phyloP scores from a whole-genome alignment of 2,888 invertebrate genomes.

The Flabesymbios commensalis region DNA sequence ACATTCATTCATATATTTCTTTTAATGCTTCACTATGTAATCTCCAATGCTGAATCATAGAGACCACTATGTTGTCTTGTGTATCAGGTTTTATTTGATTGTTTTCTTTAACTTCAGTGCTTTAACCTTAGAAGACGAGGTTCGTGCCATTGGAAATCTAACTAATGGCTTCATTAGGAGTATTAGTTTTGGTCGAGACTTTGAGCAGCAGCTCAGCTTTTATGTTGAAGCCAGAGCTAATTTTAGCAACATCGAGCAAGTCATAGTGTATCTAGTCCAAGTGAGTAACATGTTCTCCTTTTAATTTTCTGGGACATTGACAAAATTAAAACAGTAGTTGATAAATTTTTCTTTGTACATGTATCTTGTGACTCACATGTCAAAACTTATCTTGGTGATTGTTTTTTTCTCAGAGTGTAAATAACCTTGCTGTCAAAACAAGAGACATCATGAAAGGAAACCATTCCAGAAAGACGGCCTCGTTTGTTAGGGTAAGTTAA shows the following conservation, averaged over 20 bases:
- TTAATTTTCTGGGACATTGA: too few species aligned
- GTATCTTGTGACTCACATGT: not conserved
- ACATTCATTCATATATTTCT: not conserved
- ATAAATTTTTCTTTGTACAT: not conserved
- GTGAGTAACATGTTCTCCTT: too few species aligned
- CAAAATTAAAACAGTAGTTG: not conserved
- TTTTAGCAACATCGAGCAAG: constrained; percentile 87
- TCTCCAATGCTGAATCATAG: too few species aligned
- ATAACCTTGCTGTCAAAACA: constrained; percentile 71
- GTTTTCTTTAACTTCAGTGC: too few species aligned
- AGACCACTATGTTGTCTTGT: too few species aligned
- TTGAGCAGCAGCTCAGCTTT: constrained; percentile 89
- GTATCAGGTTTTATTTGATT: too few species aligned
- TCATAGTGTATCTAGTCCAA: constrained; percentile 83
- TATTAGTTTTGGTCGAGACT: constrained; percentile 80
- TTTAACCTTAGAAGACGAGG: constrained; percentile 89
- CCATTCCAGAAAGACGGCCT: constrained; percentile 79
- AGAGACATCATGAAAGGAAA: constrained; percentile 72
- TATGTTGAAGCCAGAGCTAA: constrained; percentile 89
- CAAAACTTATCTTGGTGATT: not conserved
- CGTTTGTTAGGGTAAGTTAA: constrained; percentile 74
- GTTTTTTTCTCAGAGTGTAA: constrained; percentile 71
- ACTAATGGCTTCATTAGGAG: constrained; percentile 80
- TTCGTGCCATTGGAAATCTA: constrained; percentile 73
- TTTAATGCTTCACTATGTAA: too few species aligned